Conservation (phyloP, 2,888 invertebrate species). For the Diaprepes abbreviatus region DNA sequence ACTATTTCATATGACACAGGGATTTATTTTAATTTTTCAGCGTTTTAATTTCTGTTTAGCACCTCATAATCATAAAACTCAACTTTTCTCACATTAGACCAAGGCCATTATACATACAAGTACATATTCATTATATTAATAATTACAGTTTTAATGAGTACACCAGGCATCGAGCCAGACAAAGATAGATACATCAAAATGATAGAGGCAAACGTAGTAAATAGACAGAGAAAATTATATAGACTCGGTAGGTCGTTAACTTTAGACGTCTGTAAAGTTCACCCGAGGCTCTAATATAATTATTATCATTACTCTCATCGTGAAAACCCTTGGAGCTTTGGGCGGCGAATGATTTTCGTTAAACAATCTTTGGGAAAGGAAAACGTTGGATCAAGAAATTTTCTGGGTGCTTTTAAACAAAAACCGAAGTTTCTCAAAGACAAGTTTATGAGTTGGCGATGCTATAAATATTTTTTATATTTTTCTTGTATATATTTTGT, state of each 20-base stretch:
- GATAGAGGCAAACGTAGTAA: not conserved
- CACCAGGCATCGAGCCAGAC: slow-evolving; percentile 7
- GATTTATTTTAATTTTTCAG: not conserved
- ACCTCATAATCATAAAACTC: slow-evolving; percentile 15
- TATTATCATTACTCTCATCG: slow-evolving; percentile 32
- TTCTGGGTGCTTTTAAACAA: too few species aligned
- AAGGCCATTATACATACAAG: slow-evolving; percentile 20
- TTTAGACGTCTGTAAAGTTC: slow-evolving; percentile 27
- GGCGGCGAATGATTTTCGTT: too few species aligned
- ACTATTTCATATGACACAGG: too few species aligned
- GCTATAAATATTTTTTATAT: too few species aligned
- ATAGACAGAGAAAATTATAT: slow-evolving; percentile 8
- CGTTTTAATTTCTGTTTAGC: not conserved
- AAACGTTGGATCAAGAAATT: too few species aligned
- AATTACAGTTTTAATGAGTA: slow-evolving; percentile 30
- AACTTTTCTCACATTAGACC: slow-evolving; percentile 24
- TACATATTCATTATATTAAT: slow-evolving; percentile 31
- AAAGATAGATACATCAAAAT: slow-evolving; percentile 11
- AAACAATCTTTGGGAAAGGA: too few species aligned
- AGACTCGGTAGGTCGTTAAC: slow-evolving; percentile 32
- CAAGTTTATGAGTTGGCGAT: too few species aligned
- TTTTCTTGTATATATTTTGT: too few species aligned
- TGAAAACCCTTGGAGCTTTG: slow-evolving; percentile 7
- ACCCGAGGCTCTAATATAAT: slow-evolving; percentile 28
- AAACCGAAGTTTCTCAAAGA: too few species aligned